A percentile compares a stretch with the other conserved stretches of the same genome.
Evolutionary conservation across 2,888 invertebrate genomes (phyloP).

Genomic region (Tachina fera): DNA sequence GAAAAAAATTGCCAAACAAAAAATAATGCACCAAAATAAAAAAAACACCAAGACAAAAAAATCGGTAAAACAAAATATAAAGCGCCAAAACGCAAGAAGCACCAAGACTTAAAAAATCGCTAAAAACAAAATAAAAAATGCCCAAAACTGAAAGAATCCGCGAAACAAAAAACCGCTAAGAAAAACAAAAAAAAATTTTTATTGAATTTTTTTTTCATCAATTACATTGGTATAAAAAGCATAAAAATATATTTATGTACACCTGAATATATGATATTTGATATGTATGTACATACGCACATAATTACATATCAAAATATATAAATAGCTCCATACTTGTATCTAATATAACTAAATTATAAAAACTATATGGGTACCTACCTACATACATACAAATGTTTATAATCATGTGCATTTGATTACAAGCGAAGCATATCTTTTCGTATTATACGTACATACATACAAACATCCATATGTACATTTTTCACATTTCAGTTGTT

Average conservation of each 20-base stretch:
- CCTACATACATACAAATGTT: not conserved
- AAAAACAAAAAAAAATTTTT: too few relatives aligned
- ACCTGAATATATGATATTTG: not conserved
- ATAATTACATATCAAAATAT: not conserved
- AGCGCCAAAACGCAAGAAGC: too few relatives aligned
- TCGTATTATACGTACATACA: not conserved
- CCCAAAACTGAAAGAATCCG: too few relatives aligned
- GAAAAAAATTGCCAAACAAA: too few relatives aligned
- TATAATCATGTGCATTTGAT: conserved; percentile 21
- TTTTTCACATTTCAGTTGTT: conserved; percentile 24
- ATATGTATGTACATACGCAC: not conserved
- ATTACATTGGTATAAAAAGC: conserved; percentile 3
- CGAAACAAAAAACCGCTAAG: too few relatives aligned
- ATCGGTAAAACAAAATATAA: too few relatives aligned
- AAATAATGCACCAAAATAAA: too few relatives aligned
- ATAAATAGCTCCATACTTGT: not conserved
- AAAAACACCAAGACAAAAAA: too few relatives aligned
- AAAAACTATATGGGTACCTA: not conserved
- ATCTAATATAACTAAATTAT: not conserved
- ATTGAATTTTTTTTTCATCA: not conserved
- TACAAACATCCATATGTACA: not conserved
- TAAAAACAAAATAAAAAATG: too few relatives aligned
- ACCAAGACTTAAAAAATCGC: too few relatives aligned
- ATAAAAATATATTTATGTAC: not conserved
- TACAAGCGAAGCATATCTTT: conserved; percentile 47